phyloP scores from a whole-genome alignment of 2,888 invertebrate genomes.

The Callosobruchus maculatus region DNA sequence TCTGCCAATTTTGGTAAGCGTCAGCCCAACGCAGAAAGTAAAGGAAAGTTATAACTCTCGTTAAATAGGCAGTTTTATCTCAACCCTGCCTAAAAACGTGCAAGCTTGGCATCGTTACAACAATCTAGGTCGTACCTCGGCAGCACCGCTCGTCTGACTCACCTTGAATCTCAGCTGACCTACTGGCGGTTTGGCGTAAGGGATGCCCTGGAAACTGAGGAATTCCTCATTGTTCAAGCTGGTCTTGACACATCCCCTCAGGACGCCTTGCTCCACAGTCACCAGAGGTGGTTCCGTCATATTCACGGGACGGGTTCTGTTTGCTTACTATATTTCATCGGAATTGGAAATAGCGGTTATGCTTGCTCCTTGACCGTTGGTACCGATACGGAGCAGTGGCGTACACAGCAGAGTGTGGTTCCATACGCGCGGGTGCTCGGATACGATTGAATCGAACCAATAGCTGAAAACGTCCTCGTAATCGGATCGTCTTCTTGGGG shows the following conservation, averaged over 20 bases:
- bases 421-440: not conserved
- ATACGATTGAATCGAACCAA: no score
- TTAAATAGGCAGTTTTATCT: no score
- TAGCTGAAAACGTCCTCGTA: no score
- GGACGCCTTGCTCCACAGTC: conserved; percentile 28
- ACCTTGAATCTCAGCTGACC: conserved; percentile 45
- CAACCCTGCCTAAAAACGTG: no score
- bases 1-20: no score
- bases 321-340: not conserved
- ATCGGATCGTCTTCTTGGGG: no score
- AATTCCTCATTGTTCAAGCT: conserved; percentile 34
- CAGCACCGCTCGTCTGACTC: conserved; percentile 12
- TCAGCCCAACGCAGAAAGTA: no score
- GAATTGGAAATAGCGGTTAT: not conserved
- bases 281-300: conserved; percentile 18
- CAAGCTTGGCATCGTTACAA: not conserved
- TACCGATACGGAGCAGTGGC: not conserved
- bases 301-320: not conserved
- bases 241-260: conserved; percentile 31
- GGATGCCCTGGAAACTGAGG: conserved; percentile 43
- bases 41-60: no score
- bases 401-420: not conserved
- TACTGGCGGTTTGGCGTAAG: conserved; percentile 44
- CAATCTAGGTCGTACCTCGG: not conserved
- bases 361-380: not conserved